Percentiles rank a stretch among this genome's conserved stretches.
These are phyloP conservation scores for Porites lobata DNA, from an alignment of 92 coral and sea anemone species.

Conservation along the genomic window DNA sequence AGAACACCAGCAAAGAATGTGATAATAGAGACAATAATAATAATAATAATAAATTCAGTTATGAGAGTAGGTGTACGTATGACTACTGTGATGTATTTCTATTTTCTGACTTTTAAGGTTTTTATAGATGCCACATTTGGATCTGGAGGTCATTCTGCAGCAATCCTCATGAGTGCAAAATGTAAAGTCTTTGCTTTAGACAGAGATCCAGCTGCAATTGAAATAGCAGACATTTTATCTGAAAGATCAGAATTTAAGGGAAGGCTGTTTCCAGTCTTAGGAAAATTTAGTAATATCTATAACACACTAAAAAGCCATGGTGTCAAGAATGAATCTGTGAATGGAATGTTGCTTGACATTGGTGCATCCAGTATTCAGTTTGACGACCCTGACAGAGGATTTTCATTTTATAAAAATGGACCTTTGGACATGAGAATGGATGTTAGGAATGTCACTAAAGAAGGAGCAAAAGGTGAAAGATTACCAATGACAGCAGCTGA, in stretches of 20 bases:
- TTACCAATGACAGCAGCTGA: slow-evolving; percentile 88
- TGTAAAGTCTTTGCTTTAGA: slow-evolving; percentile 88
- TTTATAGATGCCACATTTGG: slow-evolving; percentile 94
- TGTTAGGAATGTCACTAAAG: slow-evolving; percentile 17
- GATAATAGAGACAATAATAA: no score
- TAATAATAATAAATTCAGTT: no score
- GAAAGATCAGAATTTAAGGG: slow-evolving; percentile 82
- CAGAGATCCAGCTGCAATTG: slow-evolving; percentile 86
- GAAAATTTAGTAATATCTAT: slow-evolving; percentile 81
- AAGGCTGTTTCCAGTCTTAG: slow-evolving; percentile 73
- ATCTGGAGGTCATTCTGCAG: slow-evolving; percentile 89
- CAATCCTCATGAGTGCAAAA: slow-evolving; percentile 79
- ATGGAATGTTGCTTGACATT: slow-evolving; percentile 85
- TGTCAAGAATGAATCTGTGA: slow-evolving; percentile 76
- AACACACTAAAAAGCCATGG: slow-evolving; percentile 52
- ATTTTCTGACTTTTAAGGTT: slow-evolving; percentile 50
- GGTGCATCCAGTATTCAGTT: slow-evolving; percentile 91
- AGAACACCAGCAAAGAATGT: no score
- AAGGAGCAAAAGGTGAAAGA: slow-evolving; percentile 24
- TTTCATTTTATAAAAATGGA: slow-evolving; percentile 87
- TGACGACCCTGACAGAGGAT: slow-evolving; percentile 89
- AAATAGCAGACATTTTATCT: slow-evolving; percentile 82
- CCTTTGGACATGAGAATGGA: slow-evolving; percentile 95
- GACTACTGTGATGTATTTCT: not conserved
- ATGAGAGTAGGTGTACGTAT: not conserved